Evolutionary conservation across 2,797 vertebrate species (phyloP), one percentile per base, ranked within the genome.

Genomic region (Pachyuromys duprasi): DNA sequence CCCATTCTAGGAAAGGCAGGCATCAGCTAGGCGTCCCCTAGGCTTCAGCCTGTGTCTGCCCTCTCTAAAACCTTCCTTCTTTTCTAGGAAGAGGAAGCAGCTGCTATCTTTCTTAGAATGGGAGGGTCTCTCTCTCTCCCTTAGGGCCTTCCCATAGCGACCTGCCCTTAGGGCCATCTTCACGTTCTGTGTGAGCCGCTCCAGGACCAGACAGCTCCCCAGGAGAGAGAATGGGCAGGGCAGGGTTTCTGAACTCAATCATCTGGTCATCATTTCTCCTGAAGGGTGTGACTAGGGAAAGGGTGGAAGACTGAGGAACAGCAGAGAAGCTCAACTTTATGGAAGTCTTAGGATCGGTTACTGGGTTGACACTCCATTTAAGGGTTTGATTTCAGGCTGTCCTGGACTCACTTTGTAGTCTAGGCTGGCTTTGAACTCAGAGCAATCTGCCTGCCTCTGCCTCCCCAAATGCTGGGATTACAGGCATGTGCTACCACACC

Each of bases 31-130:
- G 39, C 9, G 3, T 69, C 42, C 81, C 82, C 82, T 67, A 20
- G 82, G 63, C 62, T n/a, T 67, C 75, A 49, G 55, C 78, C 67
- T 14, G 9, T 12, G 80, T 24, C n/a, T 14, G 31, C 20, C 33
- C 89, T 93, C 60, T 90, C 72, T 49, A 87, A 90, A 69, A 75
- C 72, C 62, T 96, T 91, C 63, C 57, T 75, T 13, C 33, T 81
- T 89, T 96, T 93, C 81, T 57, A 80, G 78, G 88, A 94, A 97
- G 81, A 75, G 45, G 67, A 96, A 93, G 86, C 36, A 62, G 75
- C 17, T 80, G 69, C 36, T 62, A 3, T 75, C 45, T 82, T 96
- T 96, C 88, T 12, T 53, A 36, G 92, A 91, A 86, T 81, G 28
- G 90, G 74, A 49, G 33, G 53, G 33, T 63, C 57, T 76, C 74